Conservation (phyloP, 2,797 vertebrate species). For the Chrosomus eos region DNA sequence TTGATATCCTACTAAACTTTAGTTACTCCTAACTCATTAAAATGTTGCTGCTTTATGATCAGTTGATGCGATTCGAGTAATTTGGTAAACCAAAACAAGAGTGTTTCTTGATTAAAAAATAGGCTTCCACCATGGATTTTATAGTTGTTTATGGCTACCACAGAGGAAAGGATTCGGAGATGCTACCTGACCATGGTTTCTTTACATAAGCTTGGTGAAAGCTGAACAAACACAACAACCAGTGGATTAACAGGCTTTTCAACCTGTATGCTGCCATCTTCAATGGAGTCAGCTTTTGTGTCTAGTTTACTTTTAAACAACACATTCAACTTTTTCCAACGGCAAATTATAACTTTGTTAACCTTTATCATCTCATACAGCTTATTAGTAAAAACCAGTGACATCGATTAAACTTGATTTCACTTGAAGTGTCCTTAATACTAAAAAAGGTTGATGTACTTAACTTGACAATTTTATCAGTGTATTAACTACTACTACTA, state of each 20-base stretch:
- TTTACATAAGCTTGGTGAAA: background rate
- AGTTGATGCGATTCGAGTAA: background rate
- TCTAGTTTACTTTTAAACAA: background rate
- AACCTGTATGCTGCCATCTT: background rate
- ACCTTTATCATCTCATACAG: background rate
- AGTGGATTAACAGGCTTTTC: slow-evolving; percentile 2
- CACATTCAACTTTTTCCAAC: background rate
- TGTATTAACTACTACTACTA: slow-evolving; percentile 13
- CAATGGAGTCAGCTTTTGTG: background rate
- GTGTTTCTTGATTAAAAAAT: background rate
- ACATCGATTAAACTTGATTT: background rate
- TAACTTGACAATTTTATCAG: background rate
- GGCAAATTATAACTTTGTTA: background rate
- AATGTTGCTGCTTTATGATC: background rate
- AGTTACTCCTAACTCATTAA: background rate
- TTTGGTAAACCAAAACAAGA: background rate
- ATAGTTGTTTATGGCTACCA: background rate
- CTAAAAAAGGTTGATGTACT: background rate
- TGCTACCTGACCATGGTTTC: background rate
- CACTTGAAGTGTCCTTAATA: slow-evolving; percentile 22
- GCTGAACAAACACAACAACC: background rate
- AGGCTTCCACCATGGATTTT: background rate
- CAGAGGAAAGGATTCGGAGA: background rate
- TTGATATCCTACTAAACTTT: background rate
- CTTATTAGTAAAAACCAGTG: background rate